Base-by-base conservation (phyloP, 2,888 invertebrate species). In the Amphiduros pacificus region DNA sequence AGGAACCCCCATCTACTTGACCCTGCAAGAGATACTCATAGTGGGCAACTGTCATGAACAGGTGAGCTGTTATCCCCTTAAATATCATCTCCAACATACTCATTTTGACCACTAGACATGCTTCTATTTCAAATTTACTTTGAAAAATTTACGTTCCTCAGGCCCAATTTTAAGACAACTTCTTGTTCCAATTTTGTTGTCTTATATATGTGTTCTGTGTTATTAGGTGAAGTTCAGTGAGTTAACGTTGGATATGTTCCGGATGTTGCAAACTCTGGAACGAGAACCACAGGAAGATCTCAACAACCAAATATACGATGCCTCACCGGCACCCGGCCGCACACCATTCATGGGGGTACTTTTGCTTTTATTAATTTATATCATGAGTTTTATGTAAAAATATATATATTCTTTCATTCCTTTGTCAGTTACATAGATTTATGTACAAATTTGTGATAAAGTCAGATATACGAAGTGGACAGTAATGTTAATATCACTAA, bases 241-340 rank as follows among this genome's bases (percentile, higher is more conserved):
- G 83, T 85, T 97, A 71, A 96, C 96, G 17, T 90, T 97, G 87
- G 97, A 97, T 85, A 97, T 97, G 97, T 97, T 93, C 84, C 87
- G 96, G 74, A 95, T 97, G 90, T 87, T 96, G 64, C 97, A 97
- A 84, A 94, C 94, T 0, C 84, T 97, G 64, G 97, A 97, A 82
- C 86, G 94, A 68, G 95, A 97, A 79, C 93, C 94, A 14, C 90
- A 91, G 72, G 92, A 92, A 73, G 91, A 89, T 64, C 70, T 80
- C 52, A 71, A 74, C 60, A 79, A 77, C 65, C 79, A 81, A 71
- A 75, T 80, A 49, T 82, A 77, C 63, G 89, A 90, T 79, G 86
- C 88, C 24, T 89, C 90, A 24, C 89, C 90, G 75, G 87, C 89
- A 5, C 88, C 88, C 17, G 89, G 89, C 48, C 84, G 89, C 71